These are phyloP conservation scores for Sarcophaga variegata DNA, from an alignment of 2,888 invertebrate species.

Conservation along the genomic window DNA sequence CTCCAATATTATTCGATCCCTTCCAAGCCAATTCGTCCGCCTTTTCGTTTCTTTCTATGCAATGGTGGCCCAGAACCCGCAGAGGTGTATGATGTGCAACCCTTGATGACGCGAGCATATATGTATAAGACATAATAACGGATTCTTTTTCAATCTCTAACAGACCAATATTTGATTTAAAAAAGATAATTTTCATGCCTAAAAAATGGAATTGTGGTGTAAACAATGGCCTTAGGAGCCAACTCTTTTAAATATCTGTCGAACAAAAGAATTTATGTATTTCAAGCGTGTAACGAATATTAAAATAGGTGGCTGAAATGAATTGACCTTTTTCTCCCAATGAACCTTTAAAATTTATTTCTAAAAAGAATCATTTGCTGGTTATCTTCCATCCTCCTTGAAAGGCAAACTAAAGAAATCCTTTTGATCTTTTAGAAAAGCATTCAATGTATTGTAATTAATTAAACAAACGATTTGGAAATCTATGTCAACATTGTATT, in stretches of 20 bases:
- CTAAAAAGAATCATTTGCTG: not conserved
- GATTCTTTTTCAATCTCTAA: too few species aligned
- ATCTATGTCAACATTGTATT: slow-evolving; percentile 19
- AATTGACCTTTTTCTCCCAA: slow-evolving; percentile 11
- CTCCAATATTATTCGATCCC: too few species aligned
- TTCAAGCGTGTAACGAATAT: not conserved
- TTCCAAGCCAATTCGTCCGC: too few species aligned
- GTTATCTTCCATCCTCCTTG: not conserved
- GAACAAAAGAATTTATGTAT: not conserved
- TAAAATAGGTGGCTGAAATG: slow-evolving; percentile 7
- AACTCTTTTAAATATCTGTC: not conserved
- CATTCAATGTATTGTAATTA: slow-evolving; percentile 72
- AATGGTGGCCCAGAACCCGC: too few species aligned
- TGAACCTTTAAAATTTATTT: not conserved
- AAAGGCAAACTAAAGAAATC: slow-evolving; percentile 66
- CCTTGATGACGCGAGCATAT: too few species aligned
- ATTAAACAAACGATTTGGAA: slow-evolving; percentile 73
- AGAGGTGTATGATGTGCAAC: too few species aligned
- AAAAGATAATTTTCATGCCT: too few species aligned
- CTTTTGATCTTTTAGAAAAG: slow-evolving; percentile 75
- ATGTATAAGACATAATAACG: too few species aligned
- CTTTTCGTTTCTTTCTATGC: too few species aligned
- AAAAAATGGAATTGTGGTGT: too few species aligned
- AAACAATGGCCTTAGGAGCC: not conserved
- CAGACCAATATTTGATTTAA: too few species aligned